Evolutionary conservation across 2,113 vertebrate species (phyloP).

Genomic region (Centrocercus urophasianus): DNA sequence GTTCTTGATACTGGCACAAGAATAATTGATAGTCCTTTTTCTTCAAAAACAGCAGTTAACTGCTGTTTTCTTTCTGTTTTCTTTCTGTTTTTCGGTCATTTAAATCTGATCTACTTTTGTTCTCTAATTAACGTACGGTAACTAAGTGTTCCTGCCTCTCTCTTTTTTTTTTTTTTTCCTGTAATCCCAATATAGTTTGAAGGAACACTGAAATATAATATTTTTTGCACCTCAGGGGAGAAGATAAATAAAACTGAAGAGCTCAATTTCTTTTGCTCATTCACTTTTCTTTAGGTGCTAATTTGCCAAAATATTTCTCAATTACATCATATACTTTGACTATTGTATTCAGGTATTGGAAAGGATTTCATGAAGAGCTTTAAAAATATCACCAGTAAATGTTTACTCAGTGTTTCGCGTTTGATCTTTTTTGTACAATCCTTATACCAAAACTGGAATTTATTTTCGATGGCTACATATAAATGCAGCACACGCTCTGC

Average conservation of each 20-base stretch:
- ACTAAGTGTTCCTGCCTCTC: neutral
- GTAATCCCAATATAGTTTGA: conserved; percentile 47
- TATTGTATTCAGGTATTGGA: conserved; percentile 66
- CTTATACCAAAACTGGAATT: conserved; percentile 83
- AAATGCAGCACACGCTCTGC: conserved; percentile 82
- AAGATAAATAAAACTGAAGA: conserved; percentile 47
- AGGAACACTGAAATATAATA: conserved; percentile 60
- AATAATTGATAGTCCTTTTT: neutral
- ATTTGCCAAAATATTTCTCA: conserved; percentile 82
- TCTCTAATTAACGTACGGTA: neutral
- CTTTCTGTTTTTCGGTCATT: neutral
- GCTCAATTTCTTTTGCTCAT: conserved; percentile 56
- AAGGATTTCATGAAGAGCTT: conserved; percentile 79
- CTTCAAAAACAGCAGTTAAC: neutral
- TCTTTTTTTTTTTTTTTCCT: neutral
- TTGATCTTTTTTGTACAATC: conserved; percentile 80
- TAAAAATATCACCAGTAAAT: conserved; percentile 74
- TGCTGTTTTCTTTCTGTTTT: neutral
- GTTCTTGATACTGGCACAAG: neutral
- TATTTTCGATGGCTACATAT: conserved; percentile 84
- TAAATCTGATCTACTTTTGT: neutral
- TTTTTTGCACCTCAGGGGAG: conserved; percentile 22
- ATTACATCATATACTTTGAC: conserved; percentile 56
- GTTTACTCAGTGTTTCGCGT: conserved; percentile 80
- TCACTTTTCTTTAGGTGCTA: conserved; percentile 75